Evolutionary conservation across 2,113 vertebrate species (phyloP).

Genomic region (Halcyon senegalensis): DNA sequence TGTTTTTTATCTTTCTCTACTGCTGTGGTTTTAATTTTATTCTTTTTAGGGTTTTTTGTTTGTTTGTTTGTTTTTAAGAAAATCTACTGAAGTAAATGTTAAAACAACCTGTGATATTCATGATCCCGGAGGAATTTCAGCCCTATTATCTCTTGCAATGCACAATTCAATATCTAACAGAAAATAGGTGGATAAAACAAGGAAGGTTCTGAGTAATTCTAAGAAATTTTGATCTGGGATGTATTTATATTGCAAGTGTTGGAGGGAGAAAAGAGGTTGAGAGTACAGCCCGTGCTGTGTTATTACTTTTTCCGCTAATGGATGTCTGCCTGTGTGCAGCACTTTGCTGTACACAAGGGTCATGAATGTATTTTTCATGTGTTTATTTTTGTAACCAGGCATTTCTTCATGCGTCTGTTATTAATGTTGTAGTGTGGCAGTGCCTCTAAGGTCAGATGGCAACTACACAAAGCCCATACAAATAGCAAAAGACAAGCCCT

Average conservation of each 20-base stretch:
- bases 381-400: conserved; percentile 29
- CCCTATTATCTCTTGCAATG: neutral
- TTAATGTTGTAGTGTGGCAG: neutral
- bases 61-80: neutral
- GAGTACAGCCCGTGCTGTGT: neutral
- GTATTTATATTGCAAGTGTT: neutral
- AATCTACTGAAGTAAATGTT: neutral
- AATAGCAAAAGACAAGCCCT: neutral
- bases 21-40: neutral
- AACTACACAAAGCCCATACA: neutral
- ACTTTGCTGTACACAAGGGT: conserved; percentile 1
- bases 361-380: conserved; percentile 58
- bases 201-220: neutral
- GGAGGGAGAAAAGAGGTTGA: neutral
- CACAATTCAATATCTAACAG: neutral
- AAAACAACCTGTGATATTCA: neutral
- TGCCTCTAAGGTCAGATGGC: neutral
- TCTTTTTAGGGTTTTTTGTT: neutral
- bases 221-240: neutral
- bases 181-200: neutral
- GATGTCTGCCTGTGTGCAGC: conserved; percentile 4
- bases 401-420: neutral
- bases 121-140: neutral
- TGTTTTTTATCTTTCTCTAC: neutral
- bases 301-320: conserved; percentile 15